phyloP scores from a whole-genome alignment of 92 coral and sea anemone genomes.

The Chrysogorgia sp. region DNA sequence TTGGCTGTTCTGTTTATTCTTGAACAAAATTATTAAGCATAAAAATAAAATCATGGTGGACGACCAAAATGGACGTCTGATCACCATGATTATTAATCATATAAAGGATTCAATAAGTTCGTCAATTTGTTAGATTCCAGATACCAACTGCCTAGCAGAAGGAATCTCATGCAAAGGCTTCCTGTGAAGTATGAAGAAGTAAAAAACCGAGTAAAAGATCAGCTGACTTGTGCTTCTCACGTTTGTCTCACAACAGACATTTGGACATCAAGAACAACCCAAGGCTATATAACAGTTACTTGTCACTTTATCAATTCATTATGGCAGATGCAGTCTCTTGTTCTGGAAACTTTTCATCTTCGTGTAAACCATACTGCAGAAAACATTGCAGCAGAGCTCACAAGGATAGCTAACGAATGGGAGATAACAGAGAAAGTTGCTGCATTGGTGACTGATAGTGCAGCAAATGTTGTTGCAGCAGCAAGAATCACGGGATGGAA shows the following conservation, averaged over 20 bases:
- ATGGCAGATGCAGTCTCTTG: conserved; percentile 50
- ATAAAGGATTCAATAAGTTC: conserved; percentile 36
- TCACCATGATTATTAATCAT: no score
- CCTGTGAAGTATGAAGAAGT: conserved; percentile 19
- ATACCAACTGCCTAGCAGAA: conserved; percentile 47
- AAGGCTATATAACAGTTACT: conserved; percentile 27
- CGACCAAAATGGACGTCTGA: no score
- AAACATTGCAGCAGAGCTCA: conserved; percentile 24
- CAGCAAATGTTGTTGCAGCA: conserved; percentile 45
- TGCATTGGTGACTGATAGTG: conserved; percentile 48
- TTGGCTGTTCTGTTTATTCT: no score
- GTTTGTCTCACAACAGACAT: conserved; percentile 35
- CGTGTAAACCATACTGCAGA: conserved; percentile 36
- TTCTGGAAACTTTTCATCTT: conserved; percentile 34
- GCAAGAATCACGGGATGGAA: conserved; percentile 36
- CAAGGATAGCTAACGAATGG: conserved; percentile 36
- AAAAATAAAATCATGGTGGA: no score
- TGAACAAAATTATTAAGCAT: no score
- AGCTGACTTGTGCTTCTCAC: conserved; percentile 27
- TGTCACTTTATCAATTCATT: conserved; percentile 30
- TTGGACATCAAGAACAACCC: conserved; percentile 35
- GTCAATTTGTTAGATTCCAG: conserved; percentile 40
- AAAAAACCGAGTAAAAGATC: conserved; percentile 14
- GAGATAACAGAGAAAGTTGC: conserved; percentile 38
- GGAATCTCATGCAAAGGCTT: conserved; percentile 19